These are phyloP conservation scores for Chionoecetes opilio DNA, from an alignment of 1,140 invertebrate genomes.

Conservation along the genomic window DNA sequence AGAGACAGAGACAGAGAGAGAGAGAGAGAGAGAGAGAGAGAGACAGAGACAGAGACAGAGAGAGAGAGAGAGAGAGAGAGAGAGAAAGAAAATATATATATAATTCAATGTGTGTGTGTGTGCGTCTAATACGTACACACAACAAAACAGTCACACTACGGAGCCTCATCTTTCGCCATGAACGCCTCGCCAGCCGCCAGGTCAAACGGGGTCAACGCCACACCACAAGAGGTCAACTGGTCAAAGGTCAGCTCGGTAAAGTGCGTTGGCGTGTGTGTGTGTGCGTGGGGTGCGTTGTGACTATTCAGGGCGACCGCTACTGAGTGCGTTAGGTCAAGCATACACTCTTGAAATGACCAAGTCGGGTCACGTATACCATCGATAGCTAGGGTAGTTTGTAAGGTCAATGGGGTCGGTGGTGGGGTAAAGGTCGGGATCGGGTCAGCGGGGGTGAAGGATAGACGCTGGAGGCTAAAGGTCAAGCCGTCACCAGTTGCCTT, in stretches of 20 bases:
- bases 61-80: too few relatives aligned
- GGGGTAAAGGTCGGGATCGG: conserved; percentile 85
- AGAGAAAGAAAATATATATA: too few relatives aligned
- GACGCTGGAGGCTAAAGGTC: conserved; percentile 89
- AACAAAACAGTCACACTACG: conserved; percentile 18
- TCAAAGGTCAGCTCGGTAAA: conserved; percentile 84
- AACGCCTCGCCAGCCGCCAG: conserved; percentile 85
- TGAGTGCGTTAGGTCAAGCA: conserved; percentile 92
- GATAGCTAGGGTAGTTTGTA: conserved; percentile 89
- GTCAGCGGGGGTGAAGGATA: conserved; percentile 92
- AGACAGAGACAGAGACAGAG: too few relatives aligned
- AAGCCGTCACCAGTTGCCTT: conserved; percentile 96
- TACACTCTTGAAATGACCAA: conserved; percentile 95
- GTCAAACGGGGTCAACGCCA: conserved; percentile 86
- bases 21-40: too few relatives aligned
- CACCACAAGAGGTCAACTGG: conserved; percentile 86
- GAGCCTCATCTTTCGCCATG: conserved; percentile 84
- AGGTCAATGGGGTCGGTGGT: conserved; percentile 84
- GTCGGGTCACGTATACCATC: conserved; percentile 86
- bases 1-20: too few relatives aligned
- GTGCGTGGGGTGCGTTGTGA: neutral
- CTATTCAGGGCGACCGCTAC: conserved; percentile 89
- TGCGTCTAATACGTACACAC: too few relatives aligned
- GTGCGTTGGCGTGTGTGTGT: too few relatives aligned
- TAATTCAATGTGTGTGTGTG: too few relatives aligned